Evolutionary conservation across 2,113 vertebrate genomes (phyloP).

Genomic region (Chaetops frenatus): DNA sequence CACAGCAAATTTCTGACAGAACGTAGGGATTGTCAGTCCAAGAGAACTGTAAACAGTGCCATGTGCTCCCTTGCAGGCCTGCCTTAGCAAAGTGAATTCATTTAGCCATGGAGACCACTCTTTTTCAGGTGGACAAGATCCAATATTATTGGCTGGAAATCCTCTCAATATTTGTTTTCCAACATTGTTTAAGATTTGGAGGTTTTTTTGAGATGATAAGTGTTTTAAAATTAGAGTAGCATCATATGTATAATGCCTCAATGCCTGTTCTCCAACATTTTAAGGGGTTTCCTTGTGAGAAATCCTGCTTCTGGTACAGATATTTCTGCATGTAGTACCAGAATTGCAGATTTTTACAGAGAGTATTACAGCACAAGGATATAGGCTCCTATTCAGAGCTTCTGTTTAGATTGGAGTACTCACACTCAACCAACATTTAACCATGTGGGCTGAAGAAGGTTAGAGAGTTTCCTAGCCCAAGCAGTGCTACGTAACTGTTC

Average conservation of each 20-base stretch:
- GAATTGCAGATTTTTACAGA: not conserved
- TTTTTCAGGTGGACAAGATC: not conserved
- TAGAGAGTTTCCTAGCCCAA: not conserved
- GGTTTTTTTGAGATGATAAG: not conserved
- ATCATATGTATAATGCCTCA: not conserved
- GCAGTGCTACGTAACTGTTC: not conserved
- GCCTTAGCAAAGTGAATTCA: not conserved
- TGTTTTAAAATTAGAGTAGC: not conserved
- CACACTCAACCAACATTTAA: not conserved
- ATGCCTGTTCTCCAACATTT: not conserved
- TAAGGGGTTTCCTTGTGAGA: not conserved
- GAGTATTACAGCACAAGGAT: not conserved
- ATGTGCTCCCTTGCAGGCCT: not conserved
- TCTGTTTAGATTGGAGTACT: not conserved
- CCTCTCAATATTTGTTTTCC: not conserved
- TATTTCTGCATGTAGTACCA: not conserved
- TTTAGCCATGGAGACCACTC: not conserved
- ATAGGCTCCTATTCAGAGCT: not conserved
- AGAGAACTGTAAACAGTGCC: not conserved
- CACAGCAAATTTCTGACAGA: not conserved
- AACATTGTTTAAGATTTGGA: not conserved
- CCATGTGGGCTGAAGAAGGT: not conserved
- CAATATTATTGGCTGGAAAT: not conserved
- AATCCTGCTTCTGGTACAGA: not conserved
- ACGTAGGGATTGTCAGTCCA: not conserved